phyloP scores from a whole-genome alignment of 2,113 vertebrate species.

The Vulpes lagopus region DNA sequence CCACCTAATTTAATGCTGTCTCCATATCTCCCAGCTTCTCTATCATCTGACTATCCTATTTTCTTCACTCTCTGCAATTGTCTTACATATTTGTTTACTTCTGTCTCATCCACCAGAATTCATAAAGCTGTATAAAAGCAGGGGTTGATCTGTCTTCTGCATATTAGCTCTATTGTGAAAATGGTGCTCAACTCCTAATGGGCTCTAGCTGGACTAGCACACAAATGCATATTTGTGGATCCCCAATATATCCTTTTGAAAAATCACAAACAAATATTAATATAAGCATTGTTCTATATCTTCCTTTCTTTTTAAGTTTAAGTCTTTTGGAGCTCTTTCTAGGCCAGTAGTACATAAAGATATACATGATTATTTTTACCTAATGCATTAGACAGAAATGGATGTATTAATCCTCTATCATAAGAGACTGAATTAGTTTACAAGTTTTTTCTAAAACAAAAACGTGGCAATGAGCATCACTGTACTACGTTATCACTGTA shows the following conservation, averaged over 20 bases:
- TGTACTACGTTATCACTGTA: neutral
- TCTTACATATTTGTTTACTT: neutral
- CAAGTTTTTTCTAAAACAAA: neutral
- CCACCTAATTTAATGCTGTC: neutral
- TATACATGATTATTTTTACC: neutral
- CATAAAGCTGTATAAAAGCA: neutral
- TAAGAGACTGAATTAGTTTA: neutral
- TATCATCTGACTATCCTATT: neutral
- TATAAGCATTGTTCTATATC: neutral
- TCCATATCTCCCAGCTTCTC: neutral
- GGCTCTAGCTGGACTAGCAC: neutral
- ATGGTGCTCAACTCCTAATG: neutral
- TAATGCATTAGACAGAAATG: neutral
- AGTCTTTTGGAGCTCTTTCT: neutral
- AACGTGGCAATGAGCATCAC: neutral
- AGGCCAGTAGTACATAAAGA: neutral
- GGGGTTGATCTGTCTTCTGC: neutral
- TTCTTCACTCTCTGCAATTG: neutral
- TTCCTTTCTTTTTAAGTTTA: neutral
- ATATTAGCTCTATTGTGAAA: neutral
- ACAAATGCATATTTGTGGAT: neutral
- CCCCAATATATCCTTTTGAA: neutral
- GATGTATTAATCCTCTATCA: neutral
- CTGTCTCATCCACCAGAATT: neutral
- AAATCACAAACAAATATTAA: conserved; percentile 5